Percentiles rank a stretch among this genome's conserved stretches.
These are phyloP conservation scores for Hippocampus barbouri DNA, from an alignment of 2,113 vertebrate species.

Conservation along the genomic window DNA sequence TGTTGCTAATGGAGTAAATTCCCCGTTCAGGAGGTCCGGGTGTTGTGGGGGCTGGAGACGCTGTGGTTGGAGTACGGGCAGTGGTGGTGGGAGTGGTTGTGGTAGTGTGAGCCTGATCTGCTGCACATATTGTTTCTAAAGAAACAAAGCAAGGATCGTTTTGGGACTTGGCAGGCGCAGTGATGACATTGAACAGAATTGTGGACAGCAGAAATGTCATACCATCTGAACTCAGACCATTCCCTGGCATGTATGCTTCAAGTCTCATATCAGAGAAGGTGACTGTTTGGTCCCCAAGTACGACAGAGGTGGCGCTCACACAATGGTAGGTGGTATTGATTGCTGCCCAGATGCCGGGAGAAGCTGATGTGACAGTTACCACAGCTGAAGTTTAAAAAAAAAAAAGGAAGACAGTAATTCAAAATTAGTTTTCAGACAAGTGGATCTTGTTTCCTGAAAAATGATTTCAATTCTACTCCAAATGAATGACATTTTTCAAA, in stretches of 20 bases:
- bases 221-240: conserved; percentile 79
- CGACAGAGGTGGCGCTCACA: conserved; percentile 52
- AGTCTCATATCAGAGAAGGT: conserved; percentile 74
- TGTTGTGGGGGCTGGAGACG: conserved; percentile 42
- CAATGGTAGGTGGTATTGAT: conserved; percentile 83
- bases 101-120: conserved; percentile 60
- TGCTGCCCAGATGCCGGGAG: conserved; percentile 69
- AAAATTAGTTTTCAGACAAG: neutral
- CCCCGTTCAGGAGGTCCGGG: conserved; percentile 63
- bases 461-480: neutral
- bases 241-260: conserved; percentile 80
- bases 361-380: conserved; percentile 40
- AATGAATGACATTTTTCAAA: neutral
- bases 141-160: neutral
- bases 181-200: neutral
- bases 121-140: conserved; percentile 78
- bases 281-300: conserved; percentile 43
- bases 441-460: neutral
- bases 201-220: neutral
- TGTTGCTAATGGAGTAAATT: conserved; percentile 71
- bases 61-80: conserved; percentile 37
- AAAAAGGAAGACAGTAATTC: neutral
- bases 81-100: conserved; percentile 39
- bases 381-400: conserved; percentile 38
- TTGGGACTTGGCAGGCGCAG: neutral